Conservation (phyloP, 1,140 invertebrate species). For the Lysiphlebus fabarum region DNA sequence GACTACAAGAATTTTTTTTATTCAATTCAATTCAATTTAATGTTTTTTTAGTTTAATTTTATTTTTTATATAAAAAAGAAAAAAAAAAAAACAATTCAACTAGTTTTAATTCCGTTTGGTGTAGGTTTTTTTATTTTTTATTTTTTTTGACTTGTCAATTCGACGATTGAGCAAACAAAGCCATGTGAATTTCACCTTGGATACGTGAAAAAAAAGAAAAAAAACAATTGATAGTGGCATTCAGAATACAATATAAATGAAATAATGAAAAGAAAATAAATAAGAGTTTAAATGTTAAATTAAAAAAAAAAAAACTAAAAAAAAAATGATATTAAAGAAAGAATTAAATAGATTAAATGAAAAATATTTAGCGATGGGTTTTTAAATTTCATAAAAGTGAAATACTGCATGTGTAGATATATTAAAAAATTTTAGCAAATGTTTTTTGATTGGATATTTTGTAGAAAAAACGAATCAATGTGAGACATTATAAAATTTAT, state of each 20-base stretch:
- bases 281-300: no score
- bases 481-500: slow-evolving; percentile 46
- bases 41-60: no score
- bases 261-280: slow-evolving; percentile 4
- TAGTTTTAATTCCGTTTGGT: no score
- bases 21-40: no score
- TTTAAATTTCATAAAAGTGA: slow-evolving; percentile 2
- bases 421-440: neutral
- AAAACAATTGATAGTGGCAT: slow-evolving; percentile 13
- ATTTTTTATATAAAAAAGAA: no score
- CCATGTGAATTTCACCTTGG: no score
- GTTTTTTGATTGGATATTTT: neutral
- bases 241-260: slow-evolving; percentile 13
- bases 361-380: neutral
- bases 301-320: neutral
- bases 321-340: neutral
- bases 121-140: no score
- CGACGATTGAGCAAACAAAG: no score
- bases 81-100: no score
- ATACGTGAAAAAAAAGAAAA: neutral
- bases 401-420: slow-evolving; percentile 19
- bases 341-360: slow-evolving; percentile 23
- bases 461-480: slow-evolving; percentile 43
- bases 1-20: no score
- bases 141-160: no score